These are phyloP conservation scores for Psittacula derbiana DNA, from an alignment of 2,797 vertebrate genomes.

Conservation along the genomic window DNA sequence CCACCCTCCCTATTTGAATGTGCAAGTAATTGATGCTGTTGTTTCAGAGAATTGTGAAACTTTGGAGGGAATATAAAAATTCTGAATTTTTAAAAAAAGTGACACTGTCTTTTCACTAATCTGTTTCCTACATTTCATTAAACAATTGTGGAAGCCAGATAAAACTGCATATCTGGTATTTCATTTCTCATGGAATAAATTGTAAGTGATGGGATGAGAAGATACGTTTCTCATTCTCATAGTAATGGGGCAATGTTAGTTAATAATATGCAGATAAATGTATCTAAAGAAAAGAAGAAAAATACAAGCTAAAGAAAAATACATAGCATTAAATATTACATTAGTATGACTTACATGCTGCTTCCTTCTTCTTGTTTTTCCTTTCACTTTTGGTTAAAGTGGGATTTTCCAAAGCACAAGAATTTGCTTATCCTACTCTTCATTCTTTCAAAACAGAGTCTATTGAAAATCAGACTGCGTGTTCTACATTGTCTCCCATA, in stretches of 20 bases:
- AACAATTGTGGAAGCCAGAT: background rate
- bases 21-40: background rate
- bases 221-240: background rate
- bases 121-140: background rate
- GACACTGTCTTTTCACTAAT: background rate
- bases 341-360: background rate
- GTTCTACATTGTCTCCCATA: background rate
- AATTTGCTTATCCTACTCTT: background rate
- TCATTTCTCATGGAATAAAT: background rate
- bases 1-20: background rate
- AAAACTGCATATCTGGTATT: background rate
- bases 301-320: background rate
- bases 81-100: background rate
- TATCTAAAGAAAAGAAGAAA: background rate
- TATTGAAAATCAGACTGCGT: background rate
- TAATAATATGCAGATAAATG: background rate
- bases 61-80: background rate
- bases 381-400: conserved; percentile 24
- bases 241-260: background rate
- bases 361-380: conserved; percentile 4
- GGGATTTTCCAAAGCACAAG: background rate
- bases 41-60: background rate
- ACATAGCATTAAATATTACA: background rate
- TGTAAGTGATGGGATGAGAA: background rate
- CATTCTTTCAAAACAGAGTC: background rate